Conservation (phyloP, 2,797 vertebrate species). For the Denticeps clupeoides region DNA sequence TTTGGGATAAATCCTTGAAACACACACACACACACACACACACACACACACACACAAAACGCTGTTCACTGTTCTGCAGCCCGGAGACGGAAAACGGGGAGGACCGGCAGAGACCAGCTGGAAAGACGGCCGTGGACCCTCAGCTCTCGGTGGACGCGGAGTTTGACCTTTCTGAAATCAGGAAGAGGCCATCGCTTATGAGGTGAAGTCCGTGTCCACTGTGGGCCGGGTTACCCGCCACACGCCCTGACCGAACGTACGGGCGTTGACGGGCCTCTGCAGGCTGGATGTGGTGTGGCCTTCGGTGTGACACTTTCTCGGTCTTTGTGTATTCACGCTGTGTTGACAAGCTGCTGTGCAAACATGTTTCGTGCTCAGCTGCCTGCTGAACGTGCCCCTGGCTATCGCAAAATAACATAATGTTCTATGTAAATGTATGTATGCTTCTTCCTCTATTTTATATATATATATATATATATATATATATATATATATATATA, state of each 20-base stretch:
- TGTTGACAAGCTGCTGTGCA: conserved; percentile 25
- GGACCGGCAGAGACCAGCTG: conserved; percentile 36
- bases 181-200: conserved; percentile 36
- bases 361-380: conserved; percentile 20
- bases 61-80: too few relatives aligned
- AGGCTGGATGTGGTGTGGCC: not conserved
- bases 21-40: too few relatives aligned
- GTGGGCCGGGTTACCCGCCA: not conserved
- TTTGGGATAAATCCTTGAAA: too few relatives aligned
- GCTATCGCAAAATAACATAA: too few relatives aligned
- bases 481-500: too few relatives aligned
- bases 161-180: conserved; percentile 33
- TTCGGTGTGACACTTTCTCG: not conserved
- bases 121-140: conserved; percentile 31
- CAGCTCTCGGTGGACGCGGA: conserved; percentile 35
- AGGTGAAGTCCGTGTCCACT: conserved; percentile 32
- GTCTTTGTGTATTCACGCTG: not conserved
- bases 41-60: too few relatives aligned
- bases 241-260: too few relatives aligned
- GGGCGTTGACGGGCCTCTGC: not conserved
- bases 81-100: conserved; percentile 45
- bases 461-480: too few relatives aligned
- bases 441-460: too few relatives aligned
- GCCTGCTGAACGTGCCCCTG: too few relatives aligned
- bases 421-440: too few relatives aligned